A percentile compares a stretch with the other conserved stretches of the same genome.
Conservation (phyloP, 2,113 vertebrate genomes). For the Montifringilla adamsi region DNA sequence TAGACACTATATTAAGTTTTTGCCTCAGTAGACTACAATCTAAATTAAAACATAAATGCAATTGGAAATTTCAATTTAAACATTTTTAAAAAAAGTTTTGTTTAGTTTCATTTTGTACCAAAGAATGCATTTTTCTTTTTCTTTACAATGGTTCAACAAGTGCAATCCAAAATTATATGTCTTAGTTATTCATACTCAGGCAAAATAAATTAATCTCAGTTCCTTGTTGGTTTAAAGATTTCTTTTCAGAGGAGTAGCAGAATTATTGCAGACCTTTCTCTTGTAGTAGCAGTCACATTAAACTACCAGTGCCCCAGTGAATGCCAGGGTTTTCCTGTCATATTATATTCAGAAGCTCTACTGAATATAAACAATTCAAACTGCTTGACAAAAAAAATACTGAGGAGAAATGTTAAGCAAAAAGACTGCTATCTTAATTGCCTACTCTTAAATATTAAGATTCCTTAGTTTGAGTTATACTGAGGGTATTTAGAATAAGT, state of each 20-base stretch:
- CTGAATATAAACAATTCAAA: slow-evolving; percentile 1
- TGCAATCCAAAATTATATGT: background rate
- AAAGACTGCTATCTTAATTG: slow-evolving; percentile 38
- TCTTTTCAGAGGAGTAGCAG: background rate
- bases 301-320: background rate
- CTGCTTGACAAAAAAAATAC: background rate
- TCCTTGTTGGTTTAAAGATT: background rate
- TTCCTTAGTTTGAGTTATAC: slow-evolving; percentile 1
- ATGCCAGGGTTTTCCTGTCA: background rate
- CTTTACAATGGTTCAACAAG: background rate
- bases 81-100: background rate
- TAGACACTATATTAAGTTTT: background rate
- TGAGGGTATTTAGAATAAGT: slow-evolving; percentile 12
- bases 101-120: background rate
- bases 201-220: background rate
- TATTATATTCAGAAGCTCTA: background rate
- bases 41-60: background rate
- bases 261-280: background rate
- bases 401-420: background rate
- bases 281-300: background rate
- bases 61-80: background rate
- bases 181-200: background rate
- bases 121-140: background rate
- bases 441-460: slow-evolving; percentile 12
- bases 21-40: background rate